Conservation (phyloP, 1,140 invertebrate species). For the Lethocerus indicus region DNA sequence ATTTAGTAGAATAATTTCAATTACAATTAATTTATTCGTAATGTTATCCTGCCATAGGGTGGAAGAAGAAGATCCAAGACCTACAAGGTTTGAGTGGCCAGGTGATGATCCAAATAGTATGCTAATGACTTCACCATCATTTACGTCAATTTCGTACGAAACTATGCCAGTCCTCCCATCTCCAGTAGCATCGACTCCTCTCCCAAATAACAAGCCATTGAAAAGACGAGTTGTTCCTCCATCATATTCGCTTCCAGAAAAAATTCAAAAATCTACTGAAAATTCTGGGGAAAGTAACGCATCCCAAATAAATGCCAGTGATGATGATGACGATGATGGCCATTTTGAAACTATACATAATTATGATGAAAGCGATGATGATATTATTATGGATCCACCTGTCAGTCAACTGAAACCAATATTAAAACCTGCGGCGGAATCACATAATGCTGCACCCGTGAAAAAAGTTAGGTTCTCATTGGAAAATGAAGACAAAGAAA, state of each 20-base stretch:
- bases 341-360: slow-evolving; percentile 11
- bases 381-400: slow-evolving; percentile 24
- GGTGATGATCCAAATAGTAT: slow-evolving; percentile 4
- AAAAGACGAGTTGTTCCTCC: slow-evolving; percentile 4
- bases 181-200: background rate
- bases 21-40: background rate
- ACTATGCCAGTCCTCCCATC: slow-evolving; percentile 1
- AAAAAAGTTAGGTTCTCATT: slow-evolving; percentile 30
- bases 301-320: background rate
- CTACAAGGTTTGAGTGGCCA: slow-evolving; percentile 13
- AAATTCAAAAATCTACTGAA: background rate
- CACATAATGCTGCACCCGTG: slow-evolving; percentile 14
- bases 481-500: slow-evolving; percentile 26
- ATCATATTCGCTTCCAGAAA: too few species aligned
- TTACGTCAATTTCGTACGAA: slow-evolving; percentile 9
- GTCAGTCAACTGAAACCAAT: slow-evolving; percentile 19
- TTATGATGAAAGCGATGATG: slow-evolving; percentile 9
- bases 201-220: background rate
- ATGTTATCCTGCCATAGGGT: background rate
- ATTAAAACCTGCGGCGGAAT: slow-evolving; percentile 17
- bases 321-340: slow-evolving; percentile 12
- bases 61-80: slow-evolving; percentile 10
- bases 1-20: background rate
- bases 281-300: background rate
- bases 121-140: slow-evolving; percentile 10